These are phyloP conservation scores for Clitarchus hookeri DNA, from an alignment of 2,888 invertebrate species.

Conservation along the genomic window DNA sequence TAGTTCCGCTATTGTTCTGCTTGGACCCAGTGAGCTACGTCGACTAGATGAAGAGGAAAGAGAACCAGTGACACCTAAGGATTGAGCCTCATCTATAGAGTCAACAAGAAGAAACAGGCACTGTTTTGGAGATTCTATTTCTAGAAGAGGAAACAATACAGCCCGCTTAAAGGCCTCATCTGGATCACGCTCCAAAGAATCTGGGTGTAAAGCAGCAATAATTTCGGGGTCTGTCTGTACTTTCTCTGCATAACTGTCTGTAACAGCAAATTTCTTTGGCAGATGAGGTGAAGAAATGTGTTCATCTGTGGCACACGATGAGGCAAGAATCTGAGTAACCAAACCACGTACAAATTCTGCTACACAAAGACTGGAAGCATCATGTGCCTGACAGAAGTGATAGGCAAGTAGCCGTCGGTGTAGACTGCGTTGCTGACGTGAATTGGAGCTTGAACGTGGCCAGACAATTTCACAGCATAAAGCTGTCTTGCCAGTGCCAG, in stretches of 20 bases:
- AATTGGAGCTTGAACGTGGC: constrained; percentile 69
- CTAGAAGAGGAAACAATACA: constrained; percentile 81
- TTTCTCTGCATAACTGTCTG: constrained; percentile 40
- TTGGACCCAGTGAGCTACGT: constrained; percentile 47
- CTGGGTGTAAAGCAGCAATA: constrained; percentile 77
- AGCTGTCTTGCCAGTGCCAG: constrained; percentile 94
- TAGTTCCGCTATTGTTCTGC: constrained; percentile 77
- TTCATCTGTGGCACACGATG: constrained; percentile 46
- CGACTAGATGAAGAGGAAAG: constrained; percentile 44
- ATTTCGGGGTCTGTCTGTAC: constrained; percentile 78
- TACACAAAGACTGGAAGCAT: constrained; percentile 82
- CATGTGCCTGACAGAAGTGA: constrained; percentile 78
- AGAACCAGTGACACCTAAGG: constrained; percentile 36
- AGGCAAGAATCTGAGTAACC: constrained; percentile 75
- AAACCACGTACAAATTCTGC: constrained; percentile 83
- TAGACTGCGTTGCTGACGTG: constrained; percentile 71
- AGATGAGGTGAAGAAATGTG: constrained; percentile 34
- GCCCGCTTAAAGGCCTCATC: constrained; percentile 92
- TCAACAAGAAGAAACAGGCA: constrained; percentile 86
- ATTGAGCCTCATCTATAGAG: constrained; percentile 81
- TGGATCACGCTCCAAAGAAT: constrained; percentile 83
- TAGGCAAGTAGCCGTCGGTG: constrained; percentile 81
- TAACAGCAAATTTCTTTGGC: constrained; percentile 33
- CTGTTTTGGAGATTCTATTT: constrained; percentile 85
- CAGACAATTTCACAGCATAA: constrained; percentile 79